Base-by-base conservation (phyloP, 2,888 invertebrate species). In the Meiosimyza decipiens region DNA sequence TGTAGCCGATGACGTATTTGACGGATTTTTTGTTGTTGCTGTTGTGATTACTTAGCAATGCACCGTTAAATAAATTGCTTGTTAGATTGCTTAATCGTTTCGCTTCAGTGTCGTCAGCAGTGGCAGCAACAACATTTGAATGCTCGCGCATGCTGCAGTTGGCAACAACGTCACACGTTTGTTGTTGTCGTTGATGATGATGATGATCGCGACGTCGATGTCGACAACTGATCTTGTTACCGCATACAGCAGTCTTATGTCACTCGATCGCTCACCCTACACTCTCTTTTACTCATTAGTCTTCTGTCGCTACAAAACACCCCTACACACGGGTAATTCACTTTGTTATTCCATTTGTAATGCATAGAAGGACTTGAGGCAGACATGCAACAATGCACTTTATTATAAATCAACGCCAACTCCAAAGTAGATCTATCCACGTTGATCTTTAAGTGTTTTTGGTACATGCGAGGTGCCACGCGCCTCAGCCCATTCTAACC, bases 51-150 rank as follows among this genome's bases (percentile, higher is more conserved):
- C 63, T 15, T 49, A 47, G 40, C 13, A 59, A 68, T 33, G 33
- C 65, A 55, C 69, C 72, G 74, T 60, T 74, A 74, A 68, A 71
- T 69, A 64, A 71, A 71, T 74, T 47, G 69, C 55, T 69, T 49
- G 67, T 66, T 68, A 63, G 71, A 74, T 71, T 74, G 66, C 65
- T 60, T 52, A 74, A 74, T 73, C 71, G 73, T 70, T 60, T 67
- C 65, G 68, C 57, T 65, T 51, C 60, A 54, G 70, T 40, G 66
- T 63, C 60, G 51, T 60, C 60, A 62, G 60, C 60, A 52, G 52
- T 18, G 47, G 13, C 22, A 40, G 47, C 67, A 16, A 55, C 52
- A 65, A 65, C 65, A 65, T 55, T 22, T 50, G 49, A 59, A 59
- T 59, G 33, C 50, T 50, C 60, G 68, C 49, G 7, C 28, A 15